Base-by-base conservation (phyloP, 2,888 invertebrate genomes). In the Metalampra italica region DNA sequence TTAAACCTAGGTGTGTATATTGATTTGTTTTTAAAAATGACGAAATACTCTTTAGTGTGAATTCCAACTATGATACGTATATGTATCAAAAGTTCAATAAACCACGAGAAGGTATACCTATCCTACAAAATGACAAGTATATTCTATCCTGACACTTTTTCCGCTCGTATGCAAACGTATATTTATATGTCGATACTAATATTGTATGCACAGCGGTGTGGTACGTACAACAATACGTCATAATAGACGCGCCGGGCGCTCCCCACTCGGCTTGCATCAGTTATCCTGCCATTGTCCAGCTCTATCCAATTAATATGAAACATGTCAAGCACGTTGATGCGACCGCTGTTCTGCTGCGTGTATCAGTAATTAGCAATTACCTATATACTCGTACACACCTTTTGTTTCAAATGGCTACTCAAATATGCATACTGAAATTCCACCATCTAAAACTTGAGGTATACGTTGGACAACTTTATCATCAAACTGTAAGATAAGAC, bases 291-390 rank as follows among this genome's bases (percentile, higher is more conserved):
- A 80, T 81, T 82, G 82, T 84, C 73, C 78, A 68, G 60, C 62
- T 68, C 76, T 73, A 82, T 79, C 83, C 84, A 86, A 84, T 86
- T 84, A 84, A 80, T 79, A 79, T 76, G 79, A 70, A 75, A 82
- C 82, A 82, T 77, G 82, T 82, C 78, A 78, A 75, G 74, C 82
- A 75, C 66, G 70, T 78, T 78, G 78, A 80, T 79, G 75, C 64
- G 66, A 68, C 68, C 71, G 73, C 73, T 75, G 75, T 78, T 71
- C 64, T 67, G 65, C 68, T 68, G 67, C 75, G 75, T 22, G 22
- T 22, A 22, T 73, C 74, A 72, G 69, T 82, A 81, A 81, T 83
- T 82, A 72, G 69, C 82, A 81, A 81, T 83, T 82, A 79, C 77
- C 67, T 66, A 64, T 43, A 34, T 2, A n/a, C n/a, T n/a, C n/a